These are phyloP conservation scores for Polymixis flavicincta DNA, from an alignment of 2,888 invertebrate genomes.

Conservation along the genomic window DNA sequence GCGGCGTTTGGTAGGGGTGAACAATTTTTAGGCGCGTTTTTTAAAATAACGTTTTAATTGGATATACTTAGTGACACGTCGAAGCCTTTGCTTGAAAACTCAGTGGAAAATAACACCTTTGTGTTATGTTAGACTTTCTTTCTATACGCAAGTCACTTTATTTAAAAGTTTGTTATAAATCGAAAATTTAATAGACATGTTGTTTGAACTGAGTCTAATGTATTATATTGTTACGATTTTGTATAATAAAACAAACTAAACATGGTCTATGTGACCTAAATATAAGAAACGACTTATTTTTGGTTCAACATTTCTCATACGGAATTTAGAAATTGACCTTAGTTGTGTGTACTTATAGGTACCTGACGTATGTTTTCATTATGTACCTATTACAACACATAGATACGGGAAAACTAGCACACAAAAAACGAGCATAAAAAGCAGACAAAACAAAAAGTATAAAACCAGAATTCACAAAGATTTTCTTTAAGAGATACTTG, in stretches of 20 bases:
- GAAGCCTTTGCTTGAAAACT: slow-evolving; percentile 40
- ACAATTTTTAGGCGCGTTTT: slow-evolving; percentile 61
- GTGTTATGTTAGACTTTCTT: neutral
- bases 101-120: slow-evolving; percentile 11
- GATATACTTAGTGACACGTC: slow-evolving; percentile 41
- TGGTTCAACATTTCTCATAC: neutral
- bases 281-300: neutral
- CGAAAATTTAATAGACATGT: neutral
- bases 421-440: neutral
- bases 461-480: neutral
- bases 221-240: neutral
- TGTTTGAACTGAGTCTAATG: neutral
- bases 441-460: neutral
- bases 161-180: neutral
- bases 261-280: neutral
- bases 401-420: neutral
- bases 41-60: slow-evolving; percentile 63
- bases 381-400: neutral
- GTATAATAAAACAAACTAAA: neutral
- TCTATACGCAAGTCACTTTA: slow-evolving; percentile 1
- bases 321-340: neutral
- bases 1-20: slow-evolving; percentile 66
- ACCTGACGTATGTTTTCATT: neutral
- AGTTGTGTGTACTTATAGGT: neutral
- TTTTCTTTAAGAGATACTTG: neutral